Base-by-base conservation (phyloP, 2,888 invertebrate species). In the Xanthorhoe spadicearia region DNA sequence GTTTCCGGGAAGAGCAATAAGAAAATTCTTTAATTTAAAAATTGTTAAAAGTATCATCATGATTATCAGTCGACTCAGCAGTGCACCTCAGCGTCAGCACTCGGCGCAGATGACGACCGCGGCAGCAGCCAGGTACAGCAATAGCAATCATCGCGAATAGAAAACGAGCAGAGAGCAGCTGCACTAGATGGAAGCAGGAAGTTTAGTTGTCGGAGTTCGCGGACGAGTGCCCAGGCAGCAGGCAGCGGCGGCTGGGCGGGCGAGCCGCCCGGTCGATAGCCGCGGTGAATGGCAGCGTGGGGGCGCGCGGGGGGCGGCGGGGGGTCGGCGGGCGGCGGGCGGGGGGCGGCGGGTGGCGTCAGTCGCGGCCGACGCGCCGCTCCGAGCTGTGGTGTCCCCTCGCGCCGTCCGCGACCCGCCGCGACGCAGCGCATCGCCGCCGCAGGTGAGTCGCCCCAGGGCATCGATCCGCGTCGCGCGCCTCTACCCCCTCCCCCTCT, bases 261-360 rank as follows among this genome's bases (percentile, higher is more conserved):
- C 6, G 50, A 7, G 35, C 48, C 38, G 46, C 48, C 43, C 51
- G 64, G 61, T 38, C 48, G 38, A 51, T 55, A 28, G 43, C 50
- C 15, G 56, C 32, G 61, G 35, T 61, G 49, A 61, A 61, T 61
- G 65, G 23, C 61, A 61, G 54, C 55, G 69, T 32, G 32, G 61
- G 52, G 54, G 60, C 18, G 32, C 32, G 32, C 32, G 32, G 32
- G 32, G 32, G 7, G 58, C 19, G 69, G 73, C 65, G 72, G 76
- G 75, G 69, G 74, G 77, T 72, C 75, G 76, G 72, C 71, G 78
- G 74, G 76, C 77, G 72, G 78, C 74, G 76, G 78, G 72, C 80
- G 85, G 81, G 78, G 85, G 84, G 83, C 79, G 86, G 87, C 84
- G 86, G 87, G 83, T 83, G 88, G 86, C 90, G 85, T 83, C 87